phyloP scores from a whole-genome alignment of 1,140 invertebrate genomes.

The Drepana arcuata region DNA sequence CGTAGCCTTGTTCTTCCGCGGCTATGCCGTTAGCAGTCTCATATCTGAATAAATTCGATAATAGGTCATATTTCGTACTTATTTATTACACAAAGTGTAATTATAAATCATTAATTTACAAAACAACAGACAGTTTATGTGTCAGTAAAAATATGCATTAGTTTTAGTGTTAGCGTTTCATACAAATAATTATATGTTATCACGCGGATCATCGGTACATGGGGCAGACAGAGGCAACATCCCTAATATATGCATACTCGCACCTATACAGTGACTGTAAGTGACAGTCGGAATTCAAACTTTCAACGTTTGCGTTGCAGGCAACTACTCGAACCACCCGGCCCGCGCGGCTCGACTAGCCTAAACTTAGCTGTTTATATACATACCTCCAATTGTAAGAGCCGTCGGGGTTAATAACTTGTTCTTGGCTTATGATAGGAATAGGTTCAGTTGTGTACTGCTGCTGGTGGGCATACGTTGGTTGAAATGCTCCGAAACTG shows the following conservation, averaged over 20 bases:
- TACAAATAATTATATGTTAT: too few relatives aligned
- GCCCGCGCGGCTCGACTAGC: too few relatives aligned
- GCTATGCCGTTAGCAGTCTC: slow-evolving; percentile 75
- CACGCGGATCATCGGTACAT: too few relatives aligned
- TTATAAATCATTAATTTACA: background rate
- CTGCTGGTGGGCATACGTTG: slow-evolving; percentile 23
- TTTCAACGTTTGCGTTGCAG: too few relatives aligned
- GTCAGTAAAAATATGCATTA: background rate
- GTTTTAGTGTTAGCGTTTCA: too few relatives aligned
- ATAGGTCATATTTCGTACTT: background rate
- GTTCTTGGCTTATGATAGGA: slow-evolving; percentile 76
- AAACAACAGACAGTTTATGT: background rate
- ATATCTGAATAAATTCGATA: slow-evolving; percentile 61
- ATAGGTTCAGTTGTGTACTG: slow-evolving; percentile 71
- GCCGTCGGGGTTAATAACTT: slow-evolving; percentile 78
- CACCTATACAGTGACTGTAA: too few relatives aligned
- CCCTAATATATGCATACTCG: too few relatives aligned
- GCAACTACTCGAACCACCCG: too few relatives aligned
- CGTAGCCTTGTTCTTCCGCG: slow-evolving; percentile 72
- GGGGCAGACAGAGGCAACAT: too few relatives aligned
- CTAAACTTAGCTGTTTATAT: too few relatives aligned
- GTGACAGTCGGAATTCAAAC: too few relatives aligned
- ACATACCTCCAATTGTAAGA: slow-evolving; percentile 76
- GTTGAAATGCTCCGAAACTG: slow-evolving; percentile 30
- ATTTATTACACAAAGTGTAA: background rate